Evolutionary conservation across 2,888 invertebrate species (phyloP).

Genomic region (Prenolepis imparis): DNA sequence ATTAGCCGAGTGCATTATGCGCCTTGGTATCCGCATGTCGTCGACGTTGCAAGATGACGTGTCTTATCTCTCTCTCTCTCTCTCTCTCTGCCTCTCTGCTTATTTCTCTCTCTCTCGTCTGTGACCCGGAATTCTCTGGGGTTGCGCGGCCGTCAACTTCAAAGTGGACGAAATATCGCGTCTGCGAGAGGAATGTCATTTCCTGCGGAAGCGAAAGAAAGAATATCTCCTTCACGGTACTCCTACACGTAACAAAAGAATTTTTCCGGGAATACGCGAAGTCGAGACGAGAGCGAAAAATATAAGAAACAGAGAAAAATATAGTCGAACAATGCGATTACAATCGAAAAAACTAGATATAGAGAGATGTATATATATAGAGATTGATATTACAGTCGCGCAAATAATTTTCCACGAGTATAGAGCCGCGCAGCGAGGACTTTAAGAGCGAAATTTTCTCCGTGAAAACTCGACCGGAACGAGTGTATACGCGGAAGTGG

Average conservation of each 20-base stretch:
- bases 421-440: neutral
- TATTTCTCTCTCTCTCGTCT: neutral
- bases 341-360: neutral
- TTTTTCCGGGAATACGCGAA: neutral
- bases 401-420: neutral
- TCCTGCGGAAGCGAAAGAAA: neutral
- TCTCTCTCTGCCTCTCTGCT: no score
- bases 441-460: neutral
- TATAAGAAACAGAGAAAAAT: neutral
- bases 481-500: constrained; percentile 36
- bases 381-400: constrained; percentile 10
- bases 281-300: neutral
- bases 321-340: neutral
- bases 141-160: constrained; percentile 1
- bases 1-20: constrained; percentile 75
- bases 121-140: constrained; percentile 40
- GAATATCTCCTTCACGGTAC: neutral
- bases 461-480: constrained; percentile 2
- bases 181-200: constrained; percentile 29
- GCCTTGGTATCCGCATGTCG: constrained; percentile 36
- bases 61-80: constrained; percentile 16
- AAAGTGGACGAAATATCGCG: constrained; percentile 41
- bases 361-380: neutral
- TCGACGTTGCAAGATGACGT: constrained; percentile 14
- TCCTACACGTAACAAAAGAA: neutral